Evolutionary conservation across 2,888 invertebrate genomes (phyloP), one percentile per base, ranked within the genome.

Genomic region (Harpalus rufipes): DNA sequence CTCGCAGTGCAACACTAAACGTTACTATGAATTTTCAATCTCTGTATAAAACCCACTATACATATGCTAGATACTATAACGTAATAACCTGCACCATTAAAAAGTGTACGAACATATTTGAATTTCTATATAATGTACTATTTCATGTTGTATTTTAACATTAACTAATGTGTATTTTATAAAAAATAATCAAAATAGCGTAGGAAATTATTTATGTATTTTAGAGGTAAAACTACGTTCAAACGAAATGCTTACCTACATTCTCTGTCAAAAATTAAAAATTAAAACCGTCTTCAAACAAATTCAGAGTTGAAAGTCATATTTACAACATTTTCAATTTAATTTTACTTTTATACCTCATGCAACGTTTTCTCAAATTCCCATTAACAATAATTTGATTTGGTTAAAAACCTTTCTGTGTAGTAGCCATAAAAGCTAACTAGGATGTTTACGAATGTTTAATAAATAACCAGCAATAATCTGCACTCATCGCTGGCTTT

Each of bases 351-450:
- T 51, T 51, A 32, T 32, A 32, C 32, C 32, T 5, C 32, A 25
- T 32, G 32, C 32, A 32, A 32, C 32, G 44, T 51, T 51, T 7
- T 32, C 44, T 12, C 44, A 12, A 51, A 51, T 51, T 51, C 10
- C 44, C 44, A 51, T 61, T 61, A 61, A 61, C 16, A 61, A 61
- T 61, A 61, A 18, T 61, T n/a, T 61, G 61, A 61, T 61, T 51
- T 51, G 44, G 44, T 12, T 51, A 51, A 51, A 51, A 51, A 51
- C 44, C 44, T 51, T 51, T 51, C 44, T 12, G 44, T 51, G 44
- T 51, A 8, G 44, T 12, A 8, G 44, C 8, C 12, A 12, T 51
- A 51, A 51, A 51, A 51, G 10, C 44, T 51, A 51, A 51, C 44
- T 4, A 51, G 44, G 44, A 12, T 51, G 44, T 51, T 25, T 25